phyloP scores from a whole-genome alignment of 2,113 vertebrate species.

The Oncorhynchus gorbuscha region DNA sequence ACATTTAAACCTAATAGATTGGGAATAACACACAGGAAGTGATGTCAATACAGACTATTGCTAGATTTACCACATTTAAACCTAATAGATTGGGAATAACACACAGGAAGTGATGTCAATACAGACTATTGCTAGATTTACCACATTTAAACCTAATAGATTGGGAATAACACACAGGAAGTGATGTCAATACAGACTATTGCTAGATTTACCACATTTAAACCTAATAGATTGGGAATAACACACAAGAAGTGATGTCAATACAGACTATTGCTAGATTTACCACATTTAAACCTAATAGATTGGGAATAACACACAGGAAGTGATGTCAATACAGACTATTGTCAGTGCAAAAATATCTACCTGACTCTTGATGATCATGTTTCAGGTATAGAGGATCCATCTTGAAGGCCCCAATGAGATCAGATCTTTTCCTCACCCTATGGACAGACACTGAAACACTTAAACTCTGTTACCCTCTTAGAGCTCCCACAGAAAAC shows the following conservation, averaged over 20 bases:
- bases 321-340: neutral
- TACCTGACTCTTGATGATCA: slow-evolving; percentile 92
- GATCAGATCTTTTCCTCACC: slow-evolving; percentile 87
- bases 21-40: neutral
- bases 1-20: neutral
- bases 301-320: neutral
- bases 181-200: too few relatives aligned
- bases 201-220: neutral
- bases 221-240: neutral
- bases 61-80: neutral
- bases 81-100: neutral
- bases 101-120: too few relatives aligned
- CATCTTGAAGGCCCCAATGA: slow-evolving; percentile 89
- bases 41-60: too few relatives aligned
- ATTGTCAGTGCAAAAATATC: slow-evolving; percentile 4
- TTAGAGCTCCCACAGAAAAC: neutral
- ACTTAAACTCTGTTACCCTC: too few relatives aligned
- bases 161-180: neutral
- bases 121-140: neutral
- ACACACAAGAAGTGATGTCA: too few relatives aligned
- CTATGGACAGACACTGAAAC: slow-evolving; percentile 61
- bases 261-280: neutral
- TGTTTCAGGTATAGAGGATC: slow-evolving; percentile 93
- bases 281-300: neutral
- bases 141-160: neutral